A percentile compares a stretch with the other conserved stretches of the same genome.
phyloP scores from a whole-genome alignment of 2,888 invertebrate genomes.

The Clunio marinus region DNA sequence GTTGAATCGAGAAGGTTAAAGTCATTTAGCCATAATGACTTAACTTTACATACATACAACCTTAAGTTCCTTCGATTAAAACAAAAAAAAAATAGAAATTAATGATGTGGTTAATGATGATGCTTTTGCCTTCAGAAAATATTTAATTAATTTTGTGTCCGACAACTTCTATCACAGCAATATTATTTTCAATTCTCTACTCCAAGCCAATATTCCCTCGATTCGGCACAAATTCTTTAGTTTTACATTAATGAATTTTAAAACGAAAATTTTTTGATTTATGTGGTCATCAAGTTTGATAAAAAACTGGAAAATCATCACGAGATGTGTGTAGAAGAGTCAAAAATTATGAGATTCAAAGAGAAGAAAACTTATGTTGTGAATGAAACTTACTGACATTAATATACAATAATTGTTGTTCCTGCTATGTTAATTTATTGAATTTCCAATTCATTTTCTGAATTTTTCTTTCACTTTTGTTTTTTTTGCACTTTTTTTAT shows the following conservation, averaged over 20 bases:
- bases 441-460: too few relatives aligned
- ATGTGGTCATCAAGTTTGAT: too few relatives aligned
- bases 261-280: neutral
- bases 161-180: slow-evolving; percentile 15
- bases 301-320: too few relatives aligned
- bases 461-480: too few relatives aligned
- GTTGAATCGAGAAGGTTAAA: too few relatives aligned
- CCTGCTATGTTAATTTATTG: slow-evolving; percentile 1
- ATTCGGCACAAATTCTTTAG: neutral
- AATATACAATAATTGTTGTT: neutral
- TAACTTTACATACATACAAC: too few relatives aligned
- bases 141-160: neutral
- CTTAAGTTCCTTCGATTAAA: too few relatives aligned
- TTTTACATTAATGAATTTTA: neutral
- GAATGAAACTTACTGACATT: neutral
- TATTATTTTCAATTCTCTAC: slow-evolving; percentile 7
- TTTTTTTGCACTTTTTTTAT: slow-evolving; percentile 4
- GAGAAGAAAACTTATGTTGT: neutral
- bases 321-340: too few relatives aligned
- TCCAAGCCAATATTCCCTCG: neutral
- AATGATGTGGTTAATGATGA: too few relatives aligned
- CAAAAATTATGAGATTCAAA: neutral
- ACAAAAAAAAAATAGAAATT: too few relatives aligned
- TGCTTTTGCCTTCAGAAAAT: too few relatives aligned
- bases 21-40: too few relatives aligned